A percentile compares a stretch with the other conserved stretches of the same genome.
Evolutionary conservation across 2,797 vertebrate genomes (phyloP).

Genomic region (Neosilurus mollespiculum): DNA sequence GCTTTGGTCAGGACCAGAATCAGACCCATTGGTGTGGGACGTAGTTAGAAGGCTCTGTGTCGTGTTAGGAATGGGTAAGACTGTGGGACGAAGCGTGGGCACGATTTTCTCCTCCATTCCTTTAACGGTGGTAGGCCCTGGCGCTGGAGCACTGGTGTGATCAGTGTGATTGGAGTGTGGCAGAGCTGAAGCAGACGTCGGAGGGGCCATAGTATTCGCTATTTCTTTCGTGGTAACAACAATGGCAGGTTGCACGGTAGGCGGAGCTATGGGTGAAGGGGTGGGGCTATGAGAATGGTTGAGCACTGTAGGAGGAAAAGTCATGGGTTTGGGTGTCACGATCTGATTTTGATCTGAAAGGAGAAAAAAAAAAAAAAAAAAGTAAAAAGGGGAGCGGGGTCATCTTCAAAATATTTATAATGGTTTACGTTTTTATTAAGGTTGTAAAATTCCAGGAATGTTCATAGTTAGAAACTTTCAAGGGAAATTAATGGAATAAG

Average conservation of each 20-base stretch:
- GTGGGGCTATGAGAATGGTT: constrained; percentile 46
- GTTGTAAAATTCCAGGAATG: no score
- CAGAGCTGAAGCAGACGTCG: constrained; percentile 1
- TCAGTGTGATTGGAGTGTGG: constrained; percentile 17
- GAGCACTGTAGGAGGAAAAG: constrained; percentile 43
- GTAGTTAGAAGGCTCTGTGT: background rate
- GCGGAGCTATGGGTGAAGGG: constrained; percentile 24
- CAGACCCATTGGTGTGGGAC: no score
- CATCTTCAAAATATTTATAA: background rate
- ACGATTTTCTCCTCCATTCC: constrained; percentile 11
- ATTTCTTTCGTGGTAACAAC: constrained; percentile 14
- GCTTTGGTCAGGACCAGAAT: background rate
- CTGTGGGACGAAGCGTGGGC: background rate
- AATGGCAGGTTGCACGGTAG: constrained; percentile 32
- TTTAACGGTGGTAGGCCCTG: constrained; percentile 27
- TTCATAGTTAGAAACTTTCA: no score
- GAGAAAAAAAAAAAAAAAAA: background rate
- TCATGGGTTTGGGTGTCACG: constrained; percentile 57
- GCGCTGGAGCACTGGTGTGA: constrained; percentile 29
- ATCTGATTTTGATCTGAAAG: constrained; percentile 53
- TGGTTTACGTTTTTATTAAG: background rate
- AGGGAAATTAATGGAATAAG: no score
- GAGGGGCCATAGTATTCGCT: constrained; percentile 16
- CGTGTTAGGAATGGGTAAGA: background rate
- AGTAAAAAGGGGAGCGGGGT: background rate